These are phyloP conservation scores for Elgaria multicarinata DNA, from an alignment of 2,113 vertebrate species.

Conservation along the genomic window DNA sequence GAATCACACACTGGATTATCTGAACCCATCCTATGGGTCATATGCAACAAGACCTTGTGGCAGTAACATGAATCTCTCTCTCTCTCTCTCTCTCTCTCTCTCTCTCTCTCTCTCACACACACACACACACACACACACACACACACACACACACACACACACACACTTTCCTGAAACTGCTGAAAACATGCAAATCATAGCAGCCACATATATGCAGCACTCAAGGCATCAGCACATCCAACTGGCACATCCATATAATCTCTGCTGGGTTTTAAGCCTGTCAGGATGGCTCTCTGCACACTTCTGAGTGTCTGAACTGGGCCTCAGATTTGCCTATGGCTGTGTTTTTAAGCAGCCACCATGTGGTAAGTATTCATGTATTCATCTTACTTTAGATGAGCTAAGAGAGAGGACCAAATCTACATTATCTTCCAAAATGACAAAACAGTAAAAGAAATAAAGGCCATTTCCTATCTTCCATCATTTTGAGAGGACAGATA, in stretches of 20 bases:
- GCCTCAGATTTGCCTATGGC: neutral
- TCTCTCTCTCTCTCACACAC: too few species aligned
- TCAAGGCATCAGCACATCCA: neutral
- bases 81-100: too few species aligned
- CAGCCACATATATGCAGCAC: neutral
- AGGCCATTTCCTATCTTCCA: conserved; percentile 9
- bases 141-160: too few species aligned
- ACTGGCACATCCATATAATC: neutral
- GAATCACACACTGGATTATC: too few species aligned
- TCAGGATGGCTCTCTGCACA: neutral
- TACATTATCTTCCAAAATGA: neutral
- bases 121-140: too few species aligned
- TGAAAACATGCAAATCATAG: neutral
- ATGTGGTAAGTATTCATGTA: neutral
- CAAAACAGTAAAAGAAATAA: conserved; percentile 14
- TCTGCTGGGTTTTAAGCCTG: neutral
- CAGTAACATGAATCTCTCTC: too few species aligned
- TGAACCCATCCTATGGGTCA: too few species aligned
- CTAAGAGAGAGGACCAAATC: neutral
- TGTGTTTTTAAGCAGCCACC: neutral
- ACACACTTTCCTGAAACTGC: neutral
- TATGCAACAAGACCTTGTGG: too few species aligned
- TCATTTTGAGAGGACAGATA: conserved; percentile 26
- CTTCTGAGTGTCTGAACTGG: neutral
- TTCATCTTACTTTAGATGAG: neutral